Evolutionary conservation across 2,888 invertebrate genomes (phyloP).

Genomic region (Tromatobia lineatoria): DNA sequence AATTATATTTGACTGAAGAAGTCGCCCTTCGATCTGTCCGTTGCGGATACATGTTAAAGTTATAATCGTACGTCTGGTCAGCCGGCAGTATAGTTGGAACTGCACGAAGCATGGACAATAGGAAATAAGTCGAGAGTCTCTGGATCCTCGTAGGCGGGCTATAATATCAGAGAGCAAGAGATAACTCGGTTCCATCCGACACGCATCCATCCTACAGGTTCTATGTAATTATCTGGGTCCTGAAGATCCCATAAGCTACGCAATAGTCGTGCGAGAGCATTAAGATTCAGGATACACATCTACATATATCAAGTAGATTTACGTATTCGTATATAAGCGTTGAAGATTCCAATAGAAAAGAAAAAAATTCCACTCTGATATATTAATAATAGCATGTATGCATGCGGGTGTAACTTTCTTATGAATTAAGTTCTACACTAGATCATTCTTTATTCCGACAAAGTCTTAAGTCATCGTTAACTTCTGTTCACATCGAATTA

Average conservation of each 20-base stretch:
- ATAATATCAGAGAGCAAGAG: slow-evolving; percentile 76
- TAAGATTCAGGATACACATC: not conserved
- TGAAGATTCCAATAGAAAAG: not conserved
- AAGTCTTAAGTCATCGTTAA: not conserved
- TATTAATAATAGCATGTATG: not conserved
- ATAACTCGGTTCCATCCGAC: slow-evolving; percentile 78
- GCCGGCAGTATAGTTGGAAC: slow-evolving; percentile 39
- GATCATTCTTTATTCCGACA: not conserved
- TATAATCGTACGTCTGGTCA: slow-evolving; percentile 42
- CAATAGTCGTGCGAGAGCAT: slow-evolving; percentile 22
- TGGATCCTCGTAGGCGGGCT: slow-evolving; percentile 77
- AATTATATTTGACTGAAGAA: not conserved
- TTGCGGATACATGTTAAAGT: slow-evolving; percentile 31
- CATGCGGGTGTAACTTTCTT: not conserved
- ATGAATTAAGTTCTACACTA: not conserved
- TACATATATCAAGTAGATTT: not conserved
- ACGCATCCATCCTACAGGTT: slow-evolving; percentile 79
- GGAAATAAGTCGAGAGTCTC: slow-evolving; percentile 68
- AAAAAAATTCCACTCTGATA: not conserved
- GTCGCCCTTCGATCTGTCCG: not conserved
- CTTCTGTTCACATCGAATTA: too few relatives aligned
- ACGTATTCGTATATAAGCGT: not conserved
- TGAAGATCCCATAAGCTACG: slow-evolving; percentile 63
- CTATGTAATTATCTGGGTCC: slow-evolving; percentile 82
- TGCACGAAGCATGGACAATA: slow-evolving; percentile 71